Evolutionary conservation across 53 echinoderm and acorn worm genomes (phyloP).

Genomic region (Paracentrotus lividus): DNA sequence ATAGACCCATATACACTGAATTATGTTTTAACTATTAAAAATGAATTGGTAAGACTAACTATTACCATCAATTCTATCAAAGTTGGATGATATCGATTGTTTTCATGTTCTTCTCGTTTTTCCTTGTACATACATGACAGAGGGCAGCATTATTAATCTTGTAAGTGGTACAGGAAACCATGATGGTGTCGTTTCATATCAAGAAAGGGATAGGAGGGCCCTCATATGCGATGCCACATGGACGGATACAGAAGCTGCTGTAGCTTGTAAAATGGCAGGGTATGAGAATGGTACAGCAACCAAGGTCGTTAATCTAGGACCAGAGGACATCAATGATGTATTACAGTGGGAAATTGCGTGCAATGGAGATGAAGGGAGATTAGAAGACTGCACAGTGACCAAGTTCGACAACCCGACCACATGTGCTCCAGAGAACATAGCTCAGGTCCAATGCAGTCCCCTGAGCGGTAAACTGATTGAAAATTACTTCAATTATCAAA

Average conservation of each 20-base stretch:
- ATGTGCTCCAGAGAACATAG: neutral
- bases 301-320: neutral
- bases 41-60: no score
- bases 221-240: neutral
- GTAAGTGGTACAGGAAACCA: neutral
- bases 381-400: slow-evolving; percentile 9
- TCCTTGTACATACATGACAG: no score
- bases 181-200: neutral
- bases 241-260: neutral
- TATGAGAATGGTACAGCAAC: neutral
- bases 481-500: no score
- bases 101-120: no score
- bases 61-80: no score
- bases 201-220: neutral
- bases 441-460: neutral
- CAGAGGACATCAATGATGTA: neutral
- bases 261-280: neutral
- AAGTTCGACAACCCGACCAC: neutral
- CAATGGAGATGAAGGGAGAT: neutral
- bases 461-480: neutral
- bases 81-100: no score
- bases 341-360: neutral
- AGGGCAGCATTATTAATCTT: no score
- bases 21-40: no score
- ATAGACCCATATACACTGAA: no score